phyloP scores from a whole-genome alignment of 2,113 vertebrate genomes.

The Clarias magur region DNA sequence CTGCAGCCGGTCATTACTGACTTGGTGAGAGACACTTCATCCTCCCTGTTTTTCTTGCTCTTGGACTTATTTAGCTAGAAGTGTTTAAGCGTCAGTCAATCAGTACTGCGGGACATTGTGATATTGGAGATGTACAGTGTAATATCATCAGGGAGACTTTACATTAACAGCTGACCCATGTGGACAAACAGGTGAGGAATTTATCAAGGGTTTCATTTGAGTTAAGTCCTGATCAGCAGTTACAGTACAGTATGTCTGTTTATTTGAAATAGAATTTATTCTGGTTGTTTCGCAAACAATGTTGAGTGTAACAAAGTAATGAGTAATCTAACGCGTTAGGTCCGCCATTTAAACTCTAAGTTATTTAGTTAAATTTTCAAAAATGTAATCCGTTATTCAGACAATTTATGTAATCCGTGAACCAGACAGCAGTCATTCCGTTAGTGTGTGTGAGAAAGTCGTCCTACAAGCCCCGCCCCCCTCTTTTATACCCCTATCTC shows the following conservation, averaged over 20 bases:
- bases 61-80: not conserved
- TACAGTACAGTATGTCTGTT: not conserved
- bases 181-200: not conserved
- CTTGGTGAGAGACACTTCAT: constrained; percentile 74
- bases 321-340: too few relatives aligned
- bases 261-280: not conserved
- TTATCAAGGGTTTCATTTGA: not conserved
- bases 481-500: too few relatives aligned
- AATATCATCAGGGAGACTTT: not conserved
- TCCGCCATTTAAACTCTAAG: too few relatives aligned
- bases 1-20: constrained; percentile 88
- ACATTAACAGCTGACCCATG: not conserved
- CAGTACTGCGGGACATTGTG: not conserved
- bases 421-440: too few relatives aligned
- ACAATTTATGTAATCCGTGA: too few relatives aligned
- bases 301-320: too few relatives aligned
- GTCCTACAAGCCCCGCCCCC: too few relatives aligned
- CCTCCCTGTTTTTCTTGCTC: not conserved
- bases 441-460: too few relatives aligned
- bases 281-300: not conserved
- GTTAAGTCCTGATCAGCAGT: not conserved
- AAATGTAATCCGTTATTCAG: too few relatives aligned
- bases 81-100: not conserved
- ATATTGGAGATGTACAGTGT: not conserved
- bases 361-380: too few relatives aligned